Evolutionary conservation across 2,888 invertebrate species (phyloP).

Genomic region (Ornithoptera priamus): DNA sequence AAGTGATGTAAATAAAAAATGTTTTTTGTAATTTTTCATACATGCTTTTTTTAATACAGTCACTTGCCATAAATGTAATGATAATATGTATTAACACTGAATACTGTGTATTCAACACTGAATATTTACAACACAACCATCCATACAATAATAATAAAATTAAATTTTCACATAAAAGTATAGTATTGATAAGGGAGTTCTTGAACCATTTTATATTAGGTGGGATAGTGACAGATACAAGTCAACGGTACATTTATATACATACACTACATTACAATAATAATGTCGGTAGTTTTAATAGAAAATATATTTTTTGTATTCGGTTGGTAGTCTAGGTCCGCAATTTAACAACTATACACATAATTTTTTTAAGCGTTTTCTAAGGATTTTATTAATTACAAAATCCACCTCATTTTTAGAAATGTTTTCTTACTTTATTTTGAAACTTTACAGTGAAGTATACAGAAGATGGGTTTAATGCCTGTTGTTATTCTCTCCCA

Average conservation of each 20-base stretch:
- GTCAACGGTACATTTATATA: background rate
- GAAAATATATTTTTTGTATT: background rate
- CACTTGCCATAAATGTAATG: slow-evolving; percentile 7
- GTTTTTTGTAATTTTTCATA: background rate
- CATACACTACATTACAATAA: background rate
- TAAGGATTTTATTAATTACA: too few relatives aligned
- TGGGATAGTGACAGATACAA: background rate
- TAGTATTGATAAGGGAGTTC: background rate
- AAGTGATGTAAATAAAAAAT: background rate
- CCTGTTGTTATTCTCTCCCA: too few relatives aligned
- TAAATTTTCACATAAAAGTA: background rate
- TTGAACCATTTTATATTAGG: slow-evolving; percentile 2
- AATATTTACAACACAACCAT: slow-evolving; percentile 13
- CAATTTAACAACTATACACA: too few relatives aligned
- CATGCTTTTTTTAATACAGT: background rate
- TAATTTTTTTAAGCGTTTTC: too few relatives aligned
- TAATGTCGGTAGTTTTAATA: background rate
- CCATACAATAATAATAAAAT: slow-evolving; percentile 3
- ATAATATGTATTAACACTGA: slow-evolving; percentile 5
- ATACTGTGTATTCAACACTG: background rate
- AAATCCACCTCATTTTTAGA: too few relatives aligned
- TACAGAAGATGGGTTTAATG: too few relatives aligned
- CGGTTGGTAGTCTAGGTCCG: too few relatives aligned
- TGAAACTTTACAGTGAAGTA: too few relatives aligned
- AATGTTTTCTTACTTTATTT: too few relatives aligned